Evolutionary conservation across 2,113 vertebrate genomes (phyloP), one percentile per base, ranked within the genome.

Genomic region (Pomatostomus ruficeps): DNA sequence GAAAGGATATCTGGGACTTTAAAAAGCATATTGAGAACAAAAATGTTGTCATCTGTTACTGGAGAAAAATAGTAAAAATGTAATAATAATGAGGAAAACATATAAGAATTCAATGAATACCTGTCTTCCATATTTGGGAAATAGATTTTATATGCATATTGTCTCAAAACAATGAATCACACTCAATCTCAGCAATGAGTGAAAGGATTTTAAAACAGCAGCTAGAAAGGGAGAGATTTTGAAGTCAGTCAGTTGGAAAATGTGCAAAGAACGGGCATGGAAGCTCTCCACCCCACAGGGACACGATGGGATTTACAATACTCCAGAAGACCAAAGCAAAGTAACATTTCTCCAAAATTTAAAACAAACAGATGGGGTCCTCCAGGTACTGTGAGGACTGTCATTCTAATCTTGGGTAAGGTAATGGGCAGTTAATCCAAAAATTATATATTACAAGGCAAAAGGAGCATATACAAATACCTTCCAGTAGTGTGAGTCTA

Each of bases 11-110:
- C 75, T 95, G 67, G 38, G 54, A 43, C 59, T 83, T 91, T 83
- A 88, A 88, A 96, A 94, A 80, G 67, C 63, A 66, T 38, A 76
- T 17, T 92, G 75, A 92, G 91, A 96, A 92, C 63, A 93, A 94
- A 96, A 95, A 70, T 80, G 75, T 93, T 96, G 95, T 95, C 92
- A 94, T 72, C 55, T 89, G 54, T 90, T 94, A 90, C 79, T 23
- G 43, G 22, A 95, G 31, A 12, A 93, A 95, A 95, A 73, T 24
- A 83, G 67, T 51, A 70, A 79, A 61, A 80, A 86, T 74, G 24
- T 72, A 85, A 65, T 74, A 93, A 95, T 80, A 77, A 80, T 36
- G 63, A 91, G 59, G 67, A 95, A 96, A 93, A 92, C 33, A 70
- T 42, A 7, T 7, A 92, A 92, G 67, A 83, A 73, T 63, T 80